These are phyloP conservation scores for Anagyrus pseudococci DNA, from an alignment of 2,888 invertebrate genomes.

Conservation along the genomic window DNA sequence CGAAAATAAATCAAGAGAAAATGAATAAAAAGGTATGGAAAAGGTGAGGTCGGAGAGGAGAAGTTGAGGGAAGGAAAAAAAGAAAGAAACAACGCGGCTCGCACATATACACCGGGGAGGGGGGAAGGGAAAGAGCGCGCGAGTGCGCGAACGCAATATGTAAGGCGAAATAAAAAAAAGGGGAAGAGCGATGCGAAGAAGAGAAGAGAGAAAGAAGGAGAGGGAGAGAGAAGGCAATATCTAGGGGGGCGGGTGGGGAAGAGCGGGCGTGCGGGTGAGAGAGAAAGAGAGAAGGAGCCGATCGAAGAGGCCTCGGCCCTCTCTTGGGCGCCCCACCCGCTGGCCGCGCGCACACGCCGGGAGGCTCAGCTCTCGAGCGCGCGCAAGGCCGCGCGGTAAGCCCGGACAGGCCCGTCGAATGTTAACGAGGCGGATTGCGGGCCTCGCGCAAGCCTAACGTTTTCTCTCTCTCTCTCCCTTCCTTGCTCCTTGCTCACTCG, in stretches of 20 bases:
- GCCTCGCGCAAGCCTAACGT: slow-evolving; percentile 40
- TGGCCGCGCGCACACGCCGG: slow-evolving; percentile 1
- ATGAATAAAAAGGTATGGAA: no score
- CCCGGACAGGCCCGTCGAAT: slow-evolving; percentile 58
- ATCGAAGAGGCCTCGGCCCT: slow-evolving; percentile 43
- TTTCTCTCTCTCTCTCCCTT: slow-evolving; percentile 23
- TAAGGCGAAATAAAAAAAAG: slow-evolving; percentile 12
- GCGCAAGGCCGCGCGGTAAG: slow-evolving; percentile 45
- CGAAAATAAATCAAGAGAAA: no score
- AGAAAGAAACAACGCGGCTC: no score
- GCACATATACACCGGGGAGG: neutral
- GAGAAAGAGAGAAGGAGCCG: slow-evolving; percentile 23
- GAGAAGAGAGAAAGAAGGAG: slow-evolving; percentile 3
- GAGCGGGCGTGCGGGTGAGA: slow-evolving; percentile 28
- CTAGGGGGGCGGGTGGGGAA: slow-evolving; percentile 16
- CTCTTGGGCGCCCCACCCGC: slow-evolving; percentile 49
- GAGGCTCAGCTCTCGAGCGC: slow-evolving; percentile 16
- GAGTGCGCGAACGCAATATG: slow-evolving; percentile 10
- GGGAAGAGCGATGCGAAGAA: slow-evolving; percentile 14
- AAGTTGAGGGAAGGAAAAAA: neutral
- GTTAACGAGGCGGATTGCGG: slow-evolving; percentile 54
- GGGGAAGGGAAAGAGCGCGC: slow-evolving; percentile 6
- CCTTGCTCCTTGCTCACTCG: slow-evolving; percentile 48
- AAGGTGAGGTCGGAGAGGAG: no score
- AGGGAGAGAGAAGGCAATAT: slow-evolving; percentile 15